Evolutionary conservation across 2,113 vertebrate species (phyloP), one percentile per base, ranked within the genome.

Genomic region (Grus americana): DNA sequence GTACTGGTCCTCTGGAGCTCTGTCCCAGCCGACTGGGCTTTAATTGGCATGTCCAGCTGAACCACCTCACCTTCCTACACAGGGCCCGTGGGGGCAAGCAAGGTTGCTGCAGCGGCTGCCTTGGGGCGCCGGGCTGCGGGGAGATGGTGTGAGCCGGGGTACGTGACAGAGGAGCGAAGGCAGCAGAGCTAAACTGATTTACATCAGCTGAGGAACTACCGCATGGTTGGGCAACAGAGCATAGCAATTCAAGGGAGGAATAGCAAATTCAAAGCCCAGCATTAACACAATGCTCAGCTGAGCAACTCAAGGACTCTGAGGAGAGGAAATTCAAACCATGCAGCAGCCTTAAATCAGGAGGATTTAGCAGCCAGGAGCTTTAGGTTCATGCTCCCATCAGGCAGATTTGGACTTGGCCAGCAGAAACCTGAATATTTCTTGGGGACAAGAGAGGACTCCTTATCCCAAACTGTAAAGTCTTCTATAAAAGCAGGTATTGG

Each of bases 1-100:
- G 46, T 36, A 46, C 9, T 0, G 0, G 18, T 74, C n/a, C 50
- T 34, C 47, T 0, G 0, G 62, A 42, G 52, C 17, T 78, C 55
- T 86, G 59, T 19, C 30, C 32, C 72, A 24, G 54, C 6, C 1
- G 2, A 10, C 59, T 44, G 58, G n/a, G 71, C 58, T 94, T 83
- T 62, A 59, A 50, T 1, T 58, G 44, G 8, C 23, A 4, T 49
- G 49, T 52, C 44, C 71, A 47, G 17, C 65, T 52, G 81, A 89
- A 72, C 44, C 22, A 72, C 44, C 22, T 65, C 47, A 49, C 44
- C 22, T 50, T 75, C 58, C n/a, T 30, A 6, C 1, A 15, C 58
- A 62, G 22, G 9, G 44, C 20, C 55, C 1, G 0, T 27, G 36
- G 47, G 49, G 57, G 40, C 49, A 57, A 81, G 49, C 0, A 5